Conservation (phyloP, 2,797 vertebrate genomes). For the Sandelia bainsii region DNA sequence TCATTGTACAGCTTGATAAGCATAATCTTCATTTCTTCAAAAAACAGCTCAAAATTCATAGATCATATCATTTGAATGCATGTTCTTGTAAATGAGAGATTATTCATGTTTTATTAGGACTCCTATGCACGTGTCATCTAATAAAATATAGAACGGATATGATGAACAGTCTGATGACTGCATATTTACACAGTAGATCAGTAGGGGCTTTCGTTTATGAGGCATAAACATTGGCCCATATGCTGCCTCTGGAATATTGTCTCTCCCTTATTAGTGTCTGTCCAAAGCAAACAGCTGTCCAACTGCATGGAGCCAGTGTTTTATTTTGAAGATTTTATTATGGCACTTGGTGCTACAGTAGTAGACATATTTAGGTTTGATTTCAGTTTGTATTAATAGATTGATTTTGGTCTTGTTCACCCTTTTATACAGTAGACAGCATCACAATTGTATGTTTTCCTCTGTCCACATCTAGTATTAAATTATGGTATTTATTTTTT, state of each 20-base stretch:
- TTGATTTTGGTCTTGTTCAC: background rate
- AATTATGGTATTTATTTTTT: constrained; percentile 1
- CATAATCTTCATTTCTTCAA: too few relatives aligned
- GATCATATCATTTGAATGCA: too few relatives aligned
- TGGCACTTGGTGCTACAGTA: background rate
- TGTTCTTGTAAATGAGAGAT: background rate
- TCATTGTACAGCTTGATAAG: background rate
- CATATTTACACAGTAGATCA: constrained; percentile 12
- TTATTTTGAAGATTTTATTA: background rate
- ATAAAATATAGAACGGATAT: constrained; percentile 10
- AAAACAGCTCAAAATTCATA: too few relatives aligned
- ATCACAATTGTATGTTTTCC: background rate
- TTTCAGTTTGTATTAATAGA: background rate
- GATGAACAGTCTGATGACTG: background rate
- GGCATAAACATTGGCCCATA: constrained; percentile 27
- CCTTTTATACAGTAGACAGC: background rate
- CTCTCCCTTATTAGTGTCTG: background rate
- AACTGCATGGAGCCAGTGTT: background rate
- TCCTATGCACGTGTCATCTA: background rate
- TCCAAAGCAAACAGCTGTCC: constrained; percentile 20
- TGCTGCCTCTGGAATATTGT: background rate
- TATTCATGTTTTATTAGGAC: background rate
- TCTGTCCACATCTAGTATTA: constrained; percentile 3
- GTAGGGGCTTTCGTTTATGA: background rate
- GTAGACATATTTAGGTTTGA: background rate